Conservation (phyloP, 2,113 vertebrate genomes). For the Mus spicilegus region DNA sequence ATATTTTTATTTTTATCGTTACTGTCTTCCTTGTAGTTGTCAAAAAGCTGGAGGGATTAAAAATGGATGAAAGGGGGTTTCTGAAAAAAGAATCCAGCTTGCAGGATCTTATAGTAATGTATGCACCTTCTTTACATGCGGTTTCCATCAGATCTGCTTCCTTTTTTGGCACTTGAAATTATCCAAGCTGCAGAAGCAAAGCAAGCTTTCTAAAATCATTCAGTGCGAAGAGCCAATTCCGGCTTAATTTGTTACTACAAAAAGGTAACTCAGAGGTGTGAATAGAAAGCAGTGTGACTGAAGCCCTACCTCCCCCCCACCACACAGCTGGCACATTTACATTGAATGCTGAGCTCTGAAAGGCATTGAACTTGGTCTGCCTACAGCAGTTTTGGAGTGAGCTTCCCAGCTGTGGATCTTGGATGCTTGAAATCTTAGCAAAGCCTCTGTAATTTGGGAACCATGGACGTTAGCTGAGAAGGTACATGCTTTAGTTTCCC, state of each 20-base stretch:
- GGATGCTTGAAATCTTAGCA: not conserved
- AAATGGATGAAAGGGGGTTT: not conserved
- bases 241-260: conserved; percentile 75
- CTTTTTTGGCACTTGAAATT: conserved; percentile 60
- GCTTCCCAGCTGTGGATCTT: not conserved
- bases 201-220: conserved; percentile 64
- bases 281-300: conserved; percentile 35
- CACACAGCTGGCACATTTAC: not conserved
- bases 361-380: not conserved
- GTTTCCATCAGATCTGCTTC: conserved; percentile 4
- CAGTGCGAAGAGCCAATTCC: conserved; percentile 65
- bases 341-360: not conserved
- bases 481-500: not conserved
- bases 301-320: not conserved
- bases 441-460: not conserved
- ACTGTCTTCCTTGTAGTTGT: not conserved
- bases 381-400: not conserved
- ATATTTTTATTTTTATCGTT: not conserved
- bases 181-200: conserved; percentile 31
- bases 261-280: conserved; percentile 54
- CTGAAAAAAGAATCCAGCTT: not conserved
- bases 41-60: not conserved
- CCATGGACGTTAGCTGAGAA: accelerated
- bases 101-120: conserved; percentile 49
- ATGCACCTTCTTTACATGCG: conserved; percentile 44